Evolutionary conservation across 92 coral and sea anemone genomes (phyloP), one percentile per base, ranked within the genome.

Genomic region (Actinernus sp.): DNA sequence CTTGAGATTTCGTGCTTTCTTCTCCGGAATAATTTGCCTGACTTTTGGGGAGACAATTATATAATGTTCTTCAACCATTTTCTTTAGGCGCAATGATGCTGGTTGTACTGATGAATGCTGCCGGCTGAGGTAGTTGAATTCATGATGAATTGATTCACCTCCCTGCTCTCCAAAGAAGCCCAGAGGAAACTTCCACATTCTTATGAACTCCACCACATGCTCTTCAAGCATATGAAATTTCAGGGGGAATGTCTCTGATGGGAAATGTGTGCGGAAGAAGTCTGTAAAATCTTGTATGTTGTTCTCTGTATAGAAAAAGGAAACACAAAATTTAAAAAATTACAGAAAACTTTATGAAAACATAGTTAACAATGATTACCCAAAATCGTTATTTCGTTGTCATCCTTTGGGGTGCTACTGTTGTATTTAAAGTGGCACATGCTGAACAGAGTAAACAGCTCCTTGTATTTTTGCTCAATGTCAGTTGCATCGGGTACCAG

Each of bases 131-230:
- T 6, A 23, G 8, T 45, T 45, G 52, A 45, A 23, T 17, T 45
- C 52, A 45, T 45, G 52, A 17, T 45, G 52, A 45, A 45, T 45
- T 6, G 52, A 45, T 45, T 45, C 52, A 45, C 52, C 52, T 9
- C 52, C 52, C 10, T 45, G 52, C 52, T 45, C 52, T 8, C 52
- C 52, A 8, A 45, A 45, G 19, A 45, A 45, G 52, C 17, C 52
- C 4, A 45, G 22, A 45, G 52, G 52, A 45, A 45, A 45, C 21
- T 45, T 45, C 52, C 52, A 45, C 19, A 9, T 23, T 23, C 52
- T 8, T 12, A 45, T 45, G 52, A 45, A 45, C 10, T 45, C 52
- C 19, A 45, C 52, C 22, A 45, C 52, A 45, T 45, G 52, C 52
- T 9, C 21, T 45, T 45, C 52, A 4, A 45, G 19, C 52, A 45